Evolutionary conservation across 2,797 vertebrate genomes (phyloP), one percentile per base, ranked within the genome.

Genomic region (Microhierax caerulescens): DNA sequence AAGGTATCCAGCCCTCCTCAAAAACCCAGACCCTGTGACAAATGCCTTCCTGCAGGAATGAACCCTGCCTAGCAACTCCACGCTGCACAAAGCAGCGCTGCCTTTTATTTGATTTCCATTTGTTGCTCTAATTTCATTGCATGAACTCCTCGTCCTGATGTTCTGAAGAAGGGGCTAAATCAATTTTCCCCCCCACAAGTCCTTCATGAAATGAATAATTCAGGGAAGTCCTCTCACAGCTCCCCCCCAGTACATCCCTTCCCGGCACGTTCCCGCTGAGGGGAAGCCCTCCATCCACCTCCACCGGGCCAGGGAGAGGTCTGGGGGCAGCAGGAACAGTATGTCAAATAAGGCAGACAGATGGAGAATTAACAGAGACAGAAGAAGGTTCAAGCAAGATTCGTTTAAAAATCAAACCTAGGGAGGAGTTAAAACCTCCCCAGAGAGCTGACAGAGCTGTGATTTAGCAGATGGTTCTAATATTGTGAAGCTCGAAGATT

Each of bases 391-490:
- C 83, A 94, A 60, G 70, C 13, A 78, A 94, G 75, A 90, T 39
- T 80, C 95, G 76, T 70, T 63, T 68, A 3, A 78, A 73, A 87
- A 88, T 43, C 90, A 88, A 79, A 85, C 75, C 75, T 72, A 70
- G 64, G 64, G 83, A 95, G 93, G 83, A 87, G 87, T 65, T 63
- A 79, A 87, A 13, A 7, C 68, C 67, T 79, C 92, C 74, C 76
- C 74, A 3, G 88, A 73, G 85, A 89, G 88, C 68, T 81, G 95
- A 47, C 1, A 0, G 94, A 80, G 81, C 92, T 4, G 10, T 25
- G 89, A 75, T 77, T 68, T 41, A 92, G 88, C 93, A 97, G 95
- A 97, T 94, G 96, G 94, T 30, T 88, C 93, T 65, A 50, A 45
- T 57, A 86, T 22, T 93, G 78, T 8, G 47, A 36, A 95, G 91